These are phyloP conservation scores for Ptilorrhoa leucosticta DNA, from an alignment of 2,113 vertebrate species.

Conservation along the genomic window DNA sequence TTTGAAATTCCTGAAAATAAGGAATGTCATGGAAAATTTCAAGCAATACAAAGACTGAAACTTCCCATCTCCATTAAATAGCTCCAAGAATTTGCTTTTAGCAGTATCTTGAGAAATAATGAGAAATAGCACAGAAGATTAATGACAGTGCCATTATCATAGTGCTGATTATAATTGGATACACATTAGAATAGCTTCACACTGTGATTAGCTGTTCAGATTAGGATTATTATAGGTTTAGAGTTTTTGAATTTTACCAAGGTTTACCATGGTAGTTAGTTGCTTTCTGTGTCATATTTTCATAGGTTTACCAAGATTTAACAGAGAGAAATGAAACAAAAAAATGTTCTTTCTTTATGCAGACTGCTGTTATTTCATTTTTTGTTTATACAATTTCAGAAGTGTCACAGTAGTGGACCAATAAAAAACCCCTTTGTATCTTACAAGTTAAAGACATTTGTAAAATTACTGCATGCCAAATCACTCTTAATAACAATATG, in stretches of 20 bases:
- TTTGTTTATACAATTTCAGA: not conserved
- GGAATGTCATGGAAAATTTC: not conserved
- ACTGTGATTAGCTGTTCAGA: not conserved
- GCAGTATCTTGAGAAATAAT: not conserved
- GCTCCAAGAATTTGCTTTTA: not conserved
- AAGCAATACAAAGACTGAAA: not conserved
- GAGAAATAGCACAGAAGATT: not conserved
- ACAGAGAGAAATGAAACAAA: not conserved
- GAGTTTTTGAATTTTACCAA: not conserved
- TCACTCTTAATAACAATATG: not conserved
- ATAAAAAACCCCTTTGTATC: not conserved
- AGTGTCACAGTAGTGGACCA: not conserved
- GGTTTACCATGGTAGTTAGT: not conserved
- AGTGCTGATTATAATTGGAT: slow-evolving; percentile 20
- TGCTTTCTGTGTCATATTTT: not conserved
- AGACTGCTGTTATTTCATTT: not conserved
- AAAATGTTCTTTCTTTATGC: not conserved
- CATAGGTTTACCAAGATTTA: not conserved
- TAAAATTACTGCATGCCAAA: not conserved
- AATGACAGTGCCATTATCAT: not conserved
- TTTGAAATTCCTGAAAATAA: not conserved
- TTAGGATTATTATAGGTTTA: slow-evolving; percentile 9
- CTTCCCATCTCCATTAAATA: not conserved
- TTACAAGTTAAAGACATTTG: not conserved
- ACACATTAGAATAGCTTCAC: not conserved